These are phyloP conservation scores for Holothuria glaberrima DNA, from an alignment of 35 echinoderm and acorn worm species.

Conservation along the genomic window DNA sequence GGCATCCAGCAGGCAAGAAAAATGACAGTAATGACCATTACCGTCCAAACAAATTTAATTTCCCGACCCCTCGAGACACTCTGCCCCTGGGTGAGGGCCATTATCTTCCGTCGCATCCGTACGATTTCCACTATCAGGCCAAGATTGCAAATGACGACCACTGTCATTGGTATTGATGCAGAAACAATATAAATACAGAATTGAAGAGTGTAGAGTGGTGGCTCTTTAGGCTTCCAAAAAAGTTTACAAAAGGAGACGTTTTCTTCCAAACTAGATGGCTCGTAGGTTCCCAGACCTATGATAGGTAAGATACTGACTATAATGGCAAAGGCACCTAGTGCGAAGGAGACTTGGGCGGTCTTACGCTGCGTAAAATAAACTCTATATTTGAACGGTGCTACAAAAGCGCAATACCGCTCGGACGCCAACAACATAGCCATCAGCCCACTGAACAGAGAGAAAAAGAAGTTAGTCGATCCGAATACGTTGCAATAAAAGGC, in stretches of 20 bases:
- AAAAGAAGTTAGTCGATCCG: constrained; percentile 24
- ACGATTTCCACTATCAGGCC: background rate
- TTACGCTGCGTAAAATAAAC: background rate
- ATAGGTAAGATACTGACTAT: constrained; percentile 18
- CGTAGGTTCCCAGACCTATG: constrained; percentile 15
- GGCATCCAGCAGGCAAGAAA: constrained; percentile 32
- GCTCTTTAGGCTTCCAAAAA: constrained; percentile 18
- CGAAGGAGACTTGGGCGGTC: background rate
- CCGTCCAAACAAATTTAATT: constrained; percentile 41
- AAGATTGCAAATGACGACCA: constrained; percentile 28
- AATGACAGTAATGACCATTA: constrained; percentile 27
- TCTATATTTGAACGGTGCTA: constrained; percentile 15
- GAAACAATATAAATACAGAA: background rate
- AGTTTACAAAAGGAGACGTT: background rate
- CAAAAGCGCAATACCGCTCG: constrained; percentile 28
- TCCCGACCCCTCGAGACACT: background rate
- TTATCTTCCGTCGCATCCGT: constrained; percentile 6
- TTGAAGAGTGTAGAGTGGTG: constrained; percentile 10
- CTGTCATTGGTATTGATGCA: background rate
- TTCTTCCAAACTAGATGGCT: background rate
- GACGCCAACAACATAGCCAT: constrained; percentile 21
- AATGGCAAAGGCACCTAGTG: background rate
- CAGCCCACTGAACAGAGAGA: constrained; percentile 1
- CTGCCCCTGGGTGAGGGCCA: constrained; percentile 24
- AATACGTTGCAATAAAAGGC: constrained; percentile 16